phyloP scores from a whole-genome alignment of 2,797 vertebrate genomes.

The Tachyglossus aculeatus region DNA sequence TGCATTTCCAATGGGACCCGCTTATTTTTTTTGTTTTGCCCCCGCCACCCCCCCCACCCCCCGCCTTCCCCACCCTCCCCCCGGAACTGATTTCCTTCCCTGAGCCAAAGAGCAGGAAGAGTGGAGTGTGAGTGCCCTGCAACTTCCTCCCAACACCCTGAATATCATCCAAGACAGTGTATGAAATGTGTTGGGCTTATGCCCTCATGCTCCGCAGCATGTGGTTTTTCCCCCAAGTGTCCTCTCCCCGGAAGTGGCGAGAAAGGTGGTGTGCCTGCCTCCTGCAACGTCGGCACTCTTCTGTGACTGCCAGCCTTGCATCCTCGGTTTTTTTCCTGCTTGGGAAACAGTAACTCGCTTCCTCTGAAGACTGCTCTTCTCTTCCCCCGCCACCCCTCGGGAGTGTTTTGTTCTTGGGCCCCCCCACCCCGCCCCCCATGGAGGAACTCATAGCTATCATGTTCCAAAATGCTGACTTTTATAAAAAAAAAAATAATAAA shows the following conservation, averaged over 20 bases:
- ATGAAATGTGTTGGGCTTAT: no score
- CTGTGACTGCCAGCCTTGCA: background rate
- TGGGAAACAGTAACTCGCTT: no score
- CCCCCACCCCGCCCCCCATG: background rate
- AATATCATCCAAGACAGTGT: background rate
- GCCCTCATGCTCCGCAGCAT: no score
- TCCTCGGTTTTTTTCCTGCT: no score
- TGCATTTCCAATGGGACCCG: slow-evolving; percentile 3
- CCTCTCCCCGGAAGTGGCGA: no score
- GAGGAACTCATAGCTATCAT: background rate
- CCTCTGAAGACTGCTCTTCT: no score
- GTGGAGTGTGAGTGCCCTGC: background rate
- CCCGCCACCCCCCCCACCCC: background rate
- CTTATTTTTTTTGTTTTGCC: background rate
- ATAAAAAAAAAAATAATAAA: background rate
- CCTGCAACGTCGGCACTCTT: no score
- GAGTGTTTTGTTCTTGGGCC: background rate
- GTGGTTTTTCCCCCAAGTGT: no score
- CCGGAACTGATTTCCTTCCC: background rate
- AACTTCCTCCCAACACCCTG: background rate
- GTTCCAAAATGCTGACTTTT: slow-evolving; percentile 6
- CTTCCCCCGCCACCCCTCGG: background rate
- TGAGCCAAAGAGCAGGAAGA: background rate
- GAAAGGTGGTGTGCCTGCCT: no score
- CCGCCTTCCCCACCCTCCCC: background rate